A percentile compares a stretch with the other conserved stretches of the same genome.
phyloP scores from a whole-genome alignment of 1,140 invertebrate genomes.

The Orussus abietinus region DNA sequence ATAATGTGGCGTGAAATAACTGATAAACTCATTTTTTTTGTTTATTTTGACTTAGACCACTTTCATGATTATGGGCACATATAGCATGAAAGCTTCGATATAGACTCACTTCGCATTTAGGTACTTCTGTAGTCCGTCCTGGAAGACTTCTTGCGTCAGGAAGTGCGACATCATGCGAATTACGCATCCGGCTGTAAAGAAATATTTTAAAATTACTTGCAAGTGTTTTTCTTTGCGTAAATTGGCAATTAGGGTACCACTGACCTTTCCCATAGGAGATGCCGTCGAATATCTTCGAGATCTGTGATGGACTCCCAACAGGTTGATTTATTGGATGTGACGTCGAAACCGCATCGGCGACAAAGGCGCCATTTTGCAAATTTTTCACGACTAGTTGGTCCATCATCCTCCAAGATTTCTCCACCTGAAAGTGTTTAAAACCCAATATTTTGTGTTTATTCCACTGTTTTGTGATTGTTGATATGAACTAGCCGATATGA shows the following conservation, averaged over 20 bases:
- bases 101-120: conserved; percentile 45
- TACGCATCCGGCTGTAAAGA: conserved; percentile 53
- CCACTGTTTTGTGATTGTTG: no score
- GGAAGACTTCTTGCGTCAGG: conserved; percentile 48
- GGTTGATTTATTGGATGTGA: conserved; percentile 73
- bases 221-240: background rate
- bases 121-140: conserved; percentile 43
- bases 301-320: conserved; percentile 68
- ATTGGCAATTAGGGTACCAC: conserved; percentile 13
- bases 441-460: no score
- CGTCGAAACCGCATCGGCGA: conserved; percentile 60
- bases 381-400: conserved; percentile 72
- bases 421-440: conserved; percentile 41
- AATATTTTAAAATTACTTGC: background rate
- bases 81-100: conserved; percentile 2
- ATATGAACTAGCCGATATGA: no score
- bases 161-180: conserved; percentile 57
- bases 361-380: conserved; percentile 62
- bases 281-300: conserved; percentile 72
- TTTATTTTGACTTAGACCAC: no score
- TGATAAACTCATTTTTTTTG: background rate
- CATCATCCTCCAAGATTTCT: conserved; percentile 70
- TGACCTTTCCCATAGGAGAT: conserved; percentile 73
- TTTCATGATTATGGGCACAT: no score
- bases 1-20: background rate